Evolutionary conservation across 2,888 invertebrate genomes (phyloP).

Genomic region (Macropis europaea): DNA sequence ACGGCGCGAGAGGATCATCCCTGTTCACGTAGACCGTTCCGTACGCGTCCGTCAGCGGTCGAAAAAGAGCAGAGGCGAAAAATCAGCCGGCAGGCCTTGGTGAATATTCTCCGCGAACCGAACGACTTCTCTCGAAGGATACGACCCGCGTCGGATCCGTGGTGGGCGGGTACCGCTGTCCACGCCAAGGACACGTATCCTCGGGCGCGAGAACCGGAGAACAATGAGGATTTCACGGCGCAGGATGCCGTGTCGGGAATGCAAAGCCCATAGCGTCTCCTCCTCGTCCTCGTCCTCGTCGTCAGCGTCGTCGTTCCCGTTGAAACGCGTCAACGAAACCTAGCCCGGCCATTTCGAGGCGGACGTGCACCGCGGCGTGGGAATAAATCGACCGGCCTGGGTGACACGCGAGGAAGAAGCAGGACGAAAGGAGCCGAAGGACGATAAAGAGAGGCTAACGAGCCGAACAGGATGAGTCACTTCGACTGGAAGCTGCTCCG

Average conservation of each 20-base stretch:
- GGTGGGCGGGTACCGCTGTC: constrained; percentile 65
- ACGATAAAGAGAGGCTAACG: constrained; percentile 54
- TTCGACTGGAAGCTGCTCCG: constrained; percentile 79
- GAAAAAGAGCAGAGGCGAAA: neutral
- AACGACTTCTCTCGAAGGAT: constrained; percentile 18
- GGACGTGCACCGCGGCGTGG: constrained; percentile 46
- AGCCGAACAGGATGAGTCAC: constrained; percentile 75
- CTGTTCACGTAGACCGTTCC: no score
- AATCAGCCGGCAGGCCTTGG: constrained; percentile 38
- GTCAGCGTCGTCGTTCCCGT: constrained; percentile 15
- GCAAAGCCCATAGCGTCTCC: constrained; percentile 44
- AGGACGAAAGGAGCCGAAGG: constrained; percentile 31
- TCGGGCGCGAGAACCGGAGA: constrained; percentile 48
- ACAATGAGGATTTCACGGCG: constrained; percentile 63
- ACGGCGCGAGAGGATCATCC: no score
- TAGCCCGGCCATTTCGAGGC: constrained; percentile 20
- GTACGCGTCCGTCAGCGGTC: neutral
- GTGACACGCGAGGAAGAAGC: constrained; percentile 45
- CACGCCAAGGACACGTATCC: constrained; percentile 64
- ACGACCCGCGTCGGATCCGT: constrained; percentile 17
- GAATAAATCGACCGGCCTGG: constrained; percentile 63
- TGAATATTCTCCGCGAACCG: constrained; percentile 18
- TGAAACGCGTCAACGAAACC: constrained; percentile 51
- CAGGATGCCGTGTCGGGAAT: constrained; percentile 61
- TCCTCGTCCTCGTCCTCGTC: constrained; percentile 6